A percentile compares a stretch with the other conserved stretches of the same genome.
These are phyloP conservation scores for Andrena chrysosceles DNA, from an alignment of 2,888 invertebrate species.

Conservation along the genomic window DNA sequence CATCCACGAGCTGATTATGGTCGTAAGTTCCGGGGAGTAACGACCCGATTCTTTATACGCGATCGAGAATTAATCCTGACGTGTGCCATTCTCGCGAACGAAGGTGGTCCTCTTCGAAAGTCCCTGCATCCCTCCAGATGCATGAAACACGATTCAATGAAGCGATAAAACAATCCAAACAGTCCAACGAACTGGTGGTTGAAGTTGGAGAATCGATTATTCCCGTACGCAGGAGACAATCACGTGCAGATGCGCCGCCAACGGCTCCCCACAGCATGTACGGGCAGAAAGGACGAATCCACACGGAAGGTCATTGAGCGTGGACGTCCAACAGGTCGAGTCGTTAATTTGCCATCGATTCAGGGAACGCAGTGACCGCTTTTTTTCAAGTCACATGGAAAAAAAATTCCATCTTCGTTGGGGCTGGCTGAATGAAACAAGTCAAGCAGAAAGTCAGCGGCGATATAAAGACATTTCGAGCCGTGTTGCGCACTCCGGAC, in stretches of 20 bases:
- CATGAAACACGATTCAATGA: not conserved
- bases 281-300: conserved; percentile 30
- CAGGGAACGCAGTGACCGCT: conserved; percentile 14
- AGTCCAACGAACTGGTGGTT: not conserved
- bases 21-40: not conserved
- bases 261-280: not conserved
- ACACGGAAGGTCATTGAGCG: conserved; percentile 36
- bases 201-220: not conserved
- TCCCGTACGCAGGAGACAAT: conserved; percentile 12
- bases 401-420: conserved; percentile 18
- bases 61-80: conserved; percentile 22
- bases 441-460: conserved; percentile 54
- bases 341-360: conserved; percentile 3
- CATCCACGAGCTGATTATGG: not conserved
- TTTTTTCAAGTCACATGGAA: not conserved
- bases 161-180: not conserved
- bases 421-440: conserved; percentile 38
- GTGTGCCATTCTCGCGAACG: conserved; percentile 40
- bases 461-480: conserved; percentile 59
- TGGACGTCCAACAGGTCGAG: conserved; percentile 5
- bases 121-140: not conserved
- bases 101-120: conserved; percentile 39
- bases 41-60: conserved; percentile 20
- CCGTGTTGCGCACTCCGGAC: conserved; percentile 10
- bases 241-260: conserved; percentile 6